Conservation (phyloP, 2,113 vertebrate species). For the Thomomys bottae region DNA sequence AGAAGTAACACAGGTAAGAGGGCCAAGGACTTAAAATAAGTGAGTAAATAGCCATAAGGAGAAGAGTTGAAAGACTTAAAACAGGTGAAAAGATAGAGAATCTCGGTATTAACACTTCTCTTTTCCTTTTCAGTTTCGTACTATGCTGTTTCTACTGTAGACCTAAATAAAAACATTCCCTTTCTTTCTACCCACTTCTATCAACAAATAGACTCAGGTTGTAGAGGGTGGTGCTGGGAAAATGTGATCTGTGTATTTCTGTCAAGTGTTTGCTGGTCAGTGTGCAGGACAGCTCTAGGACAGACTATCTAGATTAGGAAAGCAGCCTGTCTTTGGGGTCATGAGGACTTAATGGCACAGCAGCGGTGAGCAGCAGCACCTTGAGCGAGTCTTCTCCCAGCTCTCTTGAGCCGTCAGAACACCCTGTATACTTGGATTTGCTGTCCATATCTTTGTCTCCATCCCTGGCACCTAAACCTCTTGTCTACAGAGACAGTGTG, state of each 20-base stretch:
- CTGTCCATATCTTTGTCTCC: not conserved
- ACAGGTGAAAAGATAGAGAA: conserved; percentile 7
- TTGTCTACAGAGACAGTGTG: not conserved
- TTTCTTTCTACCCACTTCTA: not conserved
- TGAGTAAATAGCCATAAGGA: not conserved
- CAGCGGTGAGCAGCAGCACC: not conserved
- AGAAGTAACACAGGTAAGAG: not conserved
- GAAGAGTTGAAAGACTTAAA: not conserved
- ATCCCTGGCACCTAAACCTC: not conserved
- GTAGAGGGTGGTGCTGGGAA: not conserved
- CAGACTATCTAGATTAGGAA: not conserved
- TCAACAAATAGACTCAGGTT: not conserved
- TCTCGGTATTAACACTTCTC: not conserved
- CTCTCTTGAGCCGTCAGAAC: not conserved
- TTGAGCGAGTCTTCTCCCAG: not conserved
- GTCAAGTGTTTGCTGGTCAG: not conserved
- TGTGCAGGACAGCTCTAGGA: not conserved
- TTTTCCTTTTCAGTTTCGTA: not conserved
- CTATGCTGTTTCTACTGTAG: not conserved
- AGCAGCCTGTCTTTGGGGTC: not conserved
- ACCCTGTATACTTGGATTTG: not conserved
- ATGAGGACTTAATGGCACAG: not conserved
- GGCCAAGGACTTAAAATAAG: not conserved
- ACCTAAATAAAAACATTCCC: not conserved
- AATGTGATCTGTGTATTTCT: not conserved